Evolutionary conservation across 2,113 vertebrate species (phyloP), one percentile per base, ranked within the genome.

Genomic region (Sinocyclocheilus rhinocerous): DNA sequence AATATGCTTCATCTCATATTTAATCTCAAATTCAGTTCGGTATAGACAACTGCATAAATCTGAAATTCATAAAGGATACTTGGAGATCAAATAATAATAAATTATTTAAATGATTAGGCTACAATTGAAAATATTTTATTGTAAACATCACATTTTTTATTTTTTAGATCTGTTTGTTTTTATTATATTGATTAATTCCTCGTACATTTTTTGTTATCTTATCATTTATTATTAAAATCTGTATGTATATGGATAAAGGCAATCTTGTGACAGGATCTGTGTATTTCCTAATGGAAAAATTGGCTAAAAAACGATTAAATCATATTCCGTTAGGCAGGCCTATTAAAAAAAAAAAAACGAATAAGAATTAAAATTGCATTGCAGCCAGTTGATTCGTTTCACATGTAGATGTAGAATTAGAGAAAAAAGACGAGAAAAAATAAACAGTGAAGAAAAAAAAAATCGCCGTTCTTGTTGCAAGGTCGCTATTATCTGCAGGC

Each of bases 401-500:
- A 24, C 8, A 50, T 39, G 67, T 42, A 72, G 36, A 72, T 72
- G 36, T 13, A 73, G 20, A 26, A 72, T n/a, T 45, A 39, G 52
- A 52, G 7, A 79, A 61, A 33, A 61, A n/a, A 29, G 13, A n/a
- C 11, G 15, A 45, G 33, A 10, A 57, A 78, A n/a, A 84, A 26
- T 45, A 16, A 24, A 24, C 39, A 10, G 42, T 48, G 22, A 15
- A 55, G 26, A 29, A 52, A 29, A 1, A 24, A 50, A 4, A 3
- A 67, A 67, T 33, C 0, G 16, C 18, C 67, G 73, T 12, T 29
- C 39, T 63, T 42, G 9, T 59, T 80, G 48, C 84, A 86, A 86
- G 84, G 84, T 86, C 65, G 65, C 67, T 57, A 18, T 85, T 85
- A 77, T 65, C 59, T 45, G 20, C 45, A 55, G 45, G 75, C 61